A percentile compares a stretch with the other conserved stretches of the same genome.
Conservation (phyloP, 2,888 invertebrate species). For the Asteroscopus sphinx region DNA sequence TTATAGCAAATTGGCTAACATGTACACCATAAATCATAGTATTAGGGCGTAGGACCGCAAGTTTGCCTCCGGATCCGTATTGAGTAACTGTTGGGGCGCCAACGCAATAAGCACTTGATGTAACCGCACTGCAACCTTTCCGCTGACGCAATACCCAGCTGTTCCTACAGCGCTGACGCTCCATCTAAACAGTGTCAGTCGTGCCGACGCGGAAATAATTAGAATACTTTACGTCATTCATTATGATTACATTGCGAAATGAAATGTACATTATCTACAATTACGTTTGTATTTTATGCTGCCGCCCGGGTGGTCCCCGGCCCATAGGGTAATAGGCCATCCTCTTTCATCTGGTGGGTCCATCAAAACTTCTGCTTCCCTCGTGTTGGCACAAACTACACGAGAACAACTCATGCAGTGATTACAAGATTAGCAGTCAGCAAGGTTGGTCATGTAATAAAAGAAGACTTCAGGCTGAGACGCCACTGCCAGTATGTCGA, state of each 20-base stretch:
- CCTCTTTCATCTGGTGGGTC: background rate
- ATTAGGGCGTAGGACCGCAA: conserved; percentile 62
- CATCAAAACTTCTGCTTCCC: too few species aligned
- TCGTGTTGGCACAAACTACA: too few species aligned
- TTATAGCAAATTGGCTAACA: conserved; percentile 1
- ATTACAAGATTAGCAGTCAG: too few species aligned
- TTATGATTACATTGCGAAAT: conserved; percentile 47
- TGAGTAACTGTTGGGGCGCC: conserved; percentile 77
- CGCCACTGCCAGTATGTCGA: too few species aligned
- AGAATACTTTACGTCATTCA: conserved; percentile 73
- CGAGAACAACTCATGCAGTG: too few species aligned
- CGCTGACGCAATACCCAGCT: conserved; percentile 81
- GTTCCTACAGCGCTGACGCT: conserved; percentile 65
- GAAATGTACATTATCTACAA: conserved; percentile 38
- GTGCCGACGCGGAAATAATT: conserved; percentile 81
- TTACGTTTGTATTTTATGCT: conserved; percentile 1
- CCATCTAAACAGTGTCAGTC: conserved; percentile 78
- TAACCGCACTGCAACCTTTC: conserved; percentile 85
- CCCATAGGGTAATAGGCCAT: conserved; percentile 23
- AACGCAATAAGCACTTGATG: conserved; percentile 79
- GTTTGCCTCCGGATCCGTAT: conserved; percentile 65
- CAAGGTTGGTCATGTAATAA: too few species aligned
- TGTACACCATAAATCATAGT: conserved; percentile 5
- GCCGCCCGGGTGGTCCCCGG: conserved; percentile 40
- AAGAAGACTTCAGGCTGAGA: background rate